Conservation (phyloP, 2,888 invertebrate species). For the Laspeyria flexula region DNA sequence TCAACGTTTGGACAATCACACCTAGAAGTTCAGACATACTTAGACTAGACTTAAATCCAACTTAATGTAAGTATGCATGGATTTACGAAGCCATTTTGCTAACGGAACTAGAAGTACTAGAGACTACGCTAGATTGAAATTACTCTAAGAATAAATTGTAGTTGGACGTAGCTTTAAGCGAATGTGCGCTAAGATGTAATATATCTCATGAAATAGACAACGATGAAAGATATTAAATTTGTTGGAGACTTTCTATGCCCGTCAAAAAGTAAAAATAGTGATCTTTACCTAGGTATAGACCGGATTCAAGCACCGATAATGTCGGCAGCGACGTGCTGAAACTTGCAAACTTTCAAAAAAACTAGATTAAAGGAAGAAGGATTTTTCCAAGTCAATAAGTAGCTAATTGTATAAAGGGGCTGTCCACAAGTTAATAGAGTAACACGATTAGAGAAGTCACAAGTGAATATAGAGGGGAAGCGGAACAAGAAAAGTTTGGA, state of each 20-base stretch:
- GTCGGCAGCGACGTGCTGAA: constrained; percentile 25
- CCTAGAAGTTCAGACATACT: constrained; percentile 42
- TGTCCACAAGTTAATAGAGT: constrained; percentile 76
- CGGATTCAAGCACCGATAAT: neutral
- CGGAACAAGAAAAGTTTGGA: constrained; percentile 53
- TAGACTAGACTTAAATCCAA: constrained; percentile 42
- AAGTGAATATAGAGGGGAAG: constrained; percentile 69
- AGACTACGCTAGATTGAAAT: constrained; percentile 11
- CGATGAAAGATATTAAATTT: too few species aligned
- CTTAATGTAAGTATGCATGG: constrained; percentile 45
- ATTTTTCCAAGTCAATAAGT: constrained; percentile 67
- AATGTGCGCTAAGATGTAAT: neutral
- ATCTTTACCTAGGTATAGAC: too few species aligned
- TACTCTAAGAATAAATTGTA: neutral
- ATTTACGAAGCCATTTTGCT: constrained; percentile 37
- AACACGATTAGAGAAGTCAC: constrained; percentile 69
- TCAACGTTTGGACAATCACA: constrained; percentile 47
- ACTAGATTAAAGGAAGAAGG: constrained; percentile 47
- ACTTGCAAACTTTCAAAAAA: constrained; percentile 36
- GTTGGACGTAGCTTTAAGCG: neutral
- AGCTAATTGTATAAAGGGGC: constrained; percentile 74
- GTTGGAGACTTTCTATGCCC: too few species aligned
- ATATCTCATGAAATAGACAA: neutral
- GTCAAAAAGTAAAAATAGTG: too few species aligned
- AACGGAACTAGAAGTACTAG: constrained; percentile 8